Conservation (phyloP, 1,140 invertebrate species). For the Euwallacea similis region DNA sequence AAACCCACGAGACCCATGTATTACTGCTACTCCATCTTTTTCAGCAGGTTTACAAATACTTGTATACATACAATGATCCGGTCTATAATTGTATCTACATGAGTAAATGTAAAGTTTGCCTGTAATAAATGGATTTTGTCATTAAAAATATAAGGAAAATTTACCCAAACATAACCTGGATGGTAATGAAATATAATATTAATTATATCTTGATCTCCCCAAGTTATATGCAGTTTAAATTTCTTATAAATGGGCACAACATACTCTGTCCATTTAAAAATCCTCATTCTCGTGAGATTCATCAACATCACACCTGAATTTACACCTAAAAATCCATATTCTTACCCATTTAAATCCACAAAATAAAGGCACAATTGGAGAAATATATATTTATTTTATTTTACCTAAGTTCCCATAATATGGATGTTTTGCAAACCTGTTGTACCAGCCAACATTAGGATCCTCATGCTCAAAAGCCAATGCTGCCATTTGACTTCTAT, state of each 20-base stretch:
- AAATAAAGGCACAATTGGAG: background rate
- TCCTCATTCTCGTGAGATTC: slow-evolving; percentile 90
- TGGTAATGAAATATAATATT: slow-evolving; percentile 94
- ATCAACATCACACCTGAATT: slow-evolving; percentile 97
- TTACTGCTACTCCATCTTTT: slow-evolving; percentile 72
- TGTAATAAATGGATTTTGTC: slow-evolving; percentile 32
- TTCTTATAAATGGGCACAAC: slow-evolving; percentile 82
- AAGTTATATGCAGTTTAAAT: slow-evolving; percentile 86
- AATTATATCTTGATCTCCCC: slow-evolving; percentile 98
- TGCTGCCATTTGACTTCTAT: slow-evolving; percentile 83
- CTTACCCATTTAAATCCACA: background rate
- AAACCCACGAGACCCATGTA: slow-evolving; percentile 87
- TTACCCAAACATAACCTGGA: slow-evolving; percentile 59
- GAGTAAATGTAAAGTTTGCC: slow-evolving; percentile 80
- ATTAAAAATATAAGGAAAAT: background rate
- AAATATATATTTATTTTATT: too few species aligned
- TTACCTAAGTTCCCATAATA: slow-evolving; percentile 86
- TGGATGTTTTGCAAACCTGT: slow-evolving; percentile 91
- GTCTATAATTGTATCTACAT: slow-evolving; percentile 89
- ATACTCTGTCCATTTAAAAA: slow-evolving; percentile 82
- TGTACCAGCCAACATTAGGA: slow-evolving; percentile 92
- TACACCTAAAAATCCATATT: slow-evolving; percentile 65
- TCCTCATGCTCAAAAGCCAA: slow-evolving; percentile 89
- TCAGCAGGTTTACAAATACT: slow-evolving; percentile 80
- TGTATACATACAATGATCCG: slow-evolving; percentile 94